Base-by-base conservation (phyloP, 23 tunicate genomes). In the Halocynthia roretzi region DNA sequence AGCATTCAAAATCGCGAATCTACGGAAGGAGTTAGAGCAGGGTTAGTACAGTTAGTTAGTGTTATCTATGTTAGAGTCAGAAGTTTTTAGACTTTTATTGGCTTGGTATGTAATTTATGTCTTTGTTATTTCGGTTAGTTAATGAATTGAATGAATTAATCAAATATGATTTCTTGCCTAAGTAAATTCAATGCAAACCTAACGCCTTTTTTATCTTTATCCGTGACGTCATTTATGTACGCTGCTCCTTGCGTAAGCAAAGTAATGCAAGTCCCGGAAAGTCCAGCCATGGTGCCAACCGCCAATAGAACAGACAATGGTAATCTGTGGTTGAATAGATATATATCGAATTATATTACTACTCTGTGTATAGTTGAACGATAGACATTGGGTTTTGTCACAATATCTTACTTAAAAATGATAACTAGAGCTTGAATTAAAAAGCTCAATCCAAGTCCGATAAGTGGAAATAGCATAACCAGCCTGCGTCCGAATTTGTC, bases 211-310 rank as follows among this genome's bases (percentile, higher is more conserved):
- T 76, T 53, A 55, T 77, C 80, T 17, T 18, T 20, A 7, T 75
- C 66, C 7, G 90, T 85, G 10, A 85, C 85, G 62, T 91, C 97
- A 56, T 87, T 81, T 12, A 91, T 12, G 62, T 81, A 91, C 7
- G 91, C 89, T 7, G 71, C 54, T 48, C 82, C 90, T 76, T 91
- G 97, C 79, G 85, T 85, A 5, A 91, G 68, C 56, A 91, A 50
- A 7, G 97, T 77, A 87, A 91, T 85, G 77, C 73, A 83, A 60
- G 81, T 85, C 10, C 97, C 97, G 0, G 81, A 61, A 14, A 84
- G 54, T 15, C 91, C 97, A 50, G 87, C 87, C 7, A 85, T 50
- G 55, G 77, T 5, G 18, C 83, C 80, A 80, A 58, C 69, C 6
- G 70, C 60, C 53, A 62, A 81, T 17, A 91, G 48, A 6, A 67